Conservation (phyloP, 2,113 vertebrate species). For the Coreoperca whiteheadi region DNA sequence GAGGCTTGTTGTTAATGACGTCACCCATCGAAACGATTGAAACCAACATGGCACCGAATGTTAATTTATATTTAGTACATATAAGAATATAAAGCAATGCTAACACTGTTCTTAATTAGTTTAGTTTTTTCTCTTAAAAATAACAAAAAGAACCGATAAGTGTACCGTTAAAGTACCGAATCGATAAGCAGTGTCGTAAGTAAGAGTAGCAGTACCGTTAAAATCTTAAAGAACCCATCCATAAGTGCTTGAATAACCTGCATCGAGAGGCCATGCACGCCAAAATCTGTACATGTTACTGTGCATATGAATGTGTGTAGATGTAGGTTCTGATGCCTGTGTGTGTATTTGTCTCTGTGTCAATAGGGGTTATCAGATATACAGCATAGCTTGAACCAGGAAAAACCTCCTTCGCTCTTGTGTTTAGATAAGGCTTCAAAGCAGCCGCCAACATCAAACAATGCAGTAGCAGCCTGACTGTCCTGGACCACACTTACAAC, state of each 20-base stretch:
- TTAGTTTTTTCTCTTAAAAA: background rate
- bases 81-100: background rate
- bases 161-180: background rate
- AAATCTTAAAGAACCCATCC: too few relatives aligned
- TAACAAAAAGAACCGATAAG: background rate
- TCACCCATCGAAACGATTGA: too few relatives aligned
- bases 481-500: constrained; percentile 35
- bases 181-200: background rate
- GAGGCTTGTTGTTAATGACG: too few relatives aligned
- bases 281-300: background rate
- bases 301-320: constrained; percentile 15
- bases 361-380: constrained; percentile 57
- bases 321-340: constrained; percentile 33
- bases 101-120: background rate
- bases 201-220: too few relatives aligned
- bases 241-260: constrained; percentile 11
- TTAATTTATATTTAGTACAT: too few relatives aligned
- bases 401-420: constrained; percentile 23
- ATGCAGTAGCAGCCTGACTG: constrained; percentile 20
- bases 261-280: background rate
- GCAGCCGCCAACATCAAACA: constrained; percentile 64
- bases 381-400: constrained; percentile 7
- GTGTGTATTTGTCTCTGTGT: constrained; percentile 29
- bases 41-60: too few relatives aligned
- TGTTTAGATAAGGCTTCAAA: constrained; percentile 69